Evolutionary conservation across 2,113 vertebrate genomes (phyloP), one percentile per base, ranked within the genome.

Genomic region (Lepidothrix coronata): DNA sequence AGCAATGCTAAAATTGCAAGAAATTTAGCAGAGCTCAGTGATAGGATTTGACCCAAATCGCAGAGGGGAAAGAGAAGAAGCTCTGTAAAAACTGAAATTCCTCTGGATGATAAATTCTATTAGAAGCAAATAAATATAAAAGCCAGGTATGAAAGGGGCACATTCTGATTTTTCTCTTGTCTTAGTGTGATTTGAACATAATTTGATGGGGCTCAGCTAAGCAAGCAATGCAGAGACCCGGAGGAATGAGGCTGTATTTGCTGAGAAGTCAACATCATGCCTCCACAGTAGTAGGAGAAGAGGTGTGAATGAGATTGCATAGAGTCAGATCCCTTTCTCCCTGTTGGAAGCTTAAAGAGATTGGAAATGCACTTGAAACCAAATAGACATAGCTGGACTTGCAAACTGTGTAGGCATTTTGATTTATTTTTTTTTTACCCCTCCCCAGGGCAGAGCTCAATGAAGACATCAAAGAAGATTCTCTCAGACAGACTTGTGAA

Each of bases 281-380:
- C 74, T 94, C 85, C 54, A 71, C 79, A 62, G 80, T 6, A 1
- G 59, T 20, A 68, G 58, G 24, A 95, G 57, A 68, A 75, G 76
- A 90, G 25, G 67, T 92, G 71, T 73, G 91, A 96, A 95, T 85
- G 62, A 97, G 81, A 82, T 63, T 81, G 58, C 54, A 51, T 46
- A 75, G 88, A 79, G 93, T 91, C 76, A 93, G 92, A 87, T 93
- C 92, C 82, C 35, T 93, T 89, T 76, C 87, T 96, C 89, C 81
- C 93, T 91, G 73, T 17, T 88, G 91, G 91, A 91, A 95, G 80
- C 88, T 91, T 91, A 61, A 85, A 79, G 76, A 81, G 58, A 91
- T 66, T 92, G 78, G 75, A 91, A 96, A 90, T 3, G 0, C 14
- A 35, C 58, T 93, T 89, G 51, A 93, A 95, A 68, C 43, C 75